These are phyloP conservation scores for Falco naumanni DNA, from an alignment of 2,797 vertebrate species.

Conservation along the genomic window DNA sequence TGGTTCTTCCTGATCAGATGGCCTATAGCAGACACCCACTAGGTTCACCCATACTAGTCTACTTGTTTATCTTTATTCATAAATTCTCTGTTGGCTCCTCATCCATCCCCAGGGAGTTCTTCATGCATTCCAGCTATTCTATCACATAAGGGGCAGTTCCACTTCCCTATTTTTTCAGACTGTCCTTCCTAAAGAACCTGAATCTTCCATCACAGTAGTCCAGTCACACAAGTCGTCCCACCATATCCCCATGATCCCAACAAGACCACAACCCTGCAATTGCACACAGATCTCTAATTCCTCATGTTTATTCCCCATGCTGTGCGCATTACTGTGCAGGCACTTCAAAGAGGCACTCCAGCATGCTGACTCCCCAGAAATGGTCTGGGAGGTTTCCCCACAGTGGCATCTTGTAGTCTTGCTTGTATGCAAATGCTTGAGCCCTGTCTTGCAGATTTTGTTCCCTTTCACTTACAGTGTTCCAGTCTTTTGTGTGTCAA, in stretches of 20 bases:
- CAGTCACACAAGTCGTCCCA: not conserved
- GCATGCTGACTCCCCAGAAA: not conserved
- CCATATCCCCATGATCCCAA: not conserved
- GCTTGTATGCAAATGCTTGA: not conserved
- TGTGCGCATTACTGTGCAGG: not conserved
- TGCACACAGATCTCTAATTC: not conserved
- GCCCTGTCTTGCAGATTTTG: not conserved
- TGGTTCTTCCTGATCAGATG: not conserved
- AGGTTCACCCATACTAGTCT: not conserved
- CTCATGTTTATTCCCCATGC: not conserved
- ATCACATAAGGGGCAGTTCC: not conserved
- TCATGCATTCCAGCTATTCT: not conserved
- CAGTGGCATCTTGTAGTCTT: not conserved
- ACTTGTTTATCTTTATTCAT: not conserved
- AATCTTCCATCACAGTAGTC: not conserved
- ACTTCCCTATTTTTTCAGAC: not conserved
- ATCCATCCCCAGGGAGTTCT: not conserved
- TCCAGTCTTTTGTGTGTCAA: not conserved
- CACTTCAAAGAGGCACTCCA: not conserved
- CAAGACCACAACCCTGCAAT: not conserved
- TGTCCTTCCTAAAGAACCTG: not conserved
- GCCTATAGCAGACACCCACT: not conserved
- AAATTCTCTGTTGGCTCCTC: not conserved
- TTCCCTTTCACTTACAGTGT: not conserved
- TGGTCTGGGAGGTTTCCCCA: fast-evolving